Conservation (phyloP, 2,797 vertebrate genomes). For the Ispidina picta region DNA sequence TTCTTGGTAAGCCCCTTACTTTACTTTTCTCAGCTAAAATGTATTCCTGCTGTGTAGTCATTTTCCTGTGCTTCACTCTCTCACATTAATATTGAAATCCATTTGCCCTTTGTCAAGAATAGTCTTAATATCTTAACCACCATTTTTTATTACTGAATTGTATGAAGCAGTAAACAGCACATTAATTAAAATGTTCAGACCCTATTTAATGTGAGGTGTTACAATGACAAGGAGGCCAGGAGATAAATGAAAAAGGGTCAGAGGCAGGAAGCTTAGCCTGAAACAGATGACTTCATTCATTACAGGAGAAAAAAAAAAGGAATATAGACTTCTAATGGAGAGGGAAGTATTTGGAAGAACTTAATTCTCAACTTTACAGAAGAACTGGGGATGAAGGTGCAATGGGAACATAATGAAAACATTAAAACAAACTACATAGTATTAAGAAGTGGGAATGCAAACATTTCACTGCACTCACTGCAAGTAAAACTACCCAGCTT, state of each 20-base stretch:
- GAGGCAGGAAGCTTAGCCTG: background rate
- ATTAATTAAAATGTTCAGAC: constrained; percentile 64
- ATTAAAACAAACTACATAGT: background rate
- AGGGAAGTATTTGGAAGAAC: background rate
- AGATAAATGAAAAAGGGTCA: background rate
- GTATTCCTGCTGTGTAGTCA: background rate
- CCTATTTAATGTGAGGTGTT: constrained; percentile 25
- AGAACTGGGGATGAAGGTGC: background rate
- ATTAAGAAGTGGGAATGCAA: background rate
- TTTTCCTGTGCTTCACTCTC: constrained; percentile 21
- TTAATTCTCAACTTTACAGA: background rate
- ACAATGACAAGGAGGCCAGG: background rate
- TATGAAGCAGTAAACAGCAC: constrained; percentile 5
- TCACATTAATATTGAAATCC: constrained; percentile 24
- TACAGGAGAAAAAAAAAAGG: background rate
- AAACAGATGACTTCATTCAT: background rate
- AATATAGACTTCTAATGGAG: background rate
- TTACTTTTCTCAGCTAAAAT: constrained; percentile 13
- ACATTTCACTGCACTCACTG: background rate
- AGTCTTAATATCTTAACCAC: constrained; percentile 51
- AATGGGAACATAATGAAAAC: background rate
- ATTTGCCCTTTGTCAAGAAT: constrained; percentile 36
- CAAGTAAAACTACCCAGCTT: background rate
- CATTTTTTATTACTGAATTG: constrained; percentile 17
- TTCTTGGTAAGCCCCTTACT: constrained; percentile 20